Evolutionary conservation across 2,797 vertebrate species (phyloP).

Genomic region (Pipistrellus nathusii): DNA sequence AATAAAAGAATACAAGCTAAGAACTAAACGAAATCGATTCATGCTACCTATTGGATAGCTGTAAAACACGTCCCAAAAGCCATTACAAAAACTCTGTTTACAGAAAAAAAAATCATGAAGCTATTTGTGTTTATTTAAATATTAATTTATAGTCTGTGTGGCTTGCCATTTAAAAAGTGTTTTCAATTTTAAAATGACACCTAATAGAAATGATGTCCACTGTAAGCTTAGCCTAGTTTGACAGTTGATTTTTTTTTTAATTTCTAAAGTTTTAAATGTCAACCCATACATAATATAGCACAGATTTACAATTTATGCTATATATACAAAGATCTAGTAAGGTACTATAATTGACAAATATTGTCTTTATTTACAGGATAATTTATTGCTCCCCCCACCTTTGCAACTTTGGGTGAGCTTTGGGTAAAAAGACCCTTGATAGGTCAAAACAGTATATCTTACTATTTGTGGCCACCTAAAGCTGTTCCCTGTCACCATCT

Average conservation of each 20-base stretch:
- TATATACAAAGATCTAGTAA: not conserved
- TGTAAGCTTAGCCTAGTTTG: slow-evolving; percentile 48
- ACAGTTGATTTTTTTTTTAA: not conserved
- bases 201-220: slow-evolving; percentile 49
- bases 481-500: not conserved
- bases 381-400: not conserved
- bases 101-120: slow-evolving; percentile 40
- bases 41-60: slow-evolving; percentile 9
- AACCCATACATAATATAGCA: not conserved
- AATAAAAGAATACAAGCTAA: not conserved
- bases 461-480: not conserved
- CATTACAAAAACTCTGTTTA: not conserved
- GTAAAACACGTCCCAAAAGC: not conserved
- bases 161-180: slow-evolving; percentile 50
- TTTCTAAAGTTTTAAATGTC: slow-evolving; percentile 40
- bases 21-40: slow-evolving; percentile 33
- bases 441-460: not conserved
- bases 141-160: slow-evolving; percentile 47
- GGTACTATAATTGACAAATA: not conserved
- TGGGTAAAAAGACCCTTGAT: not conserved
- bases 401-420: slow-evolving; percentile 39
- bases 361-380: slow-evolving; percentile 15
- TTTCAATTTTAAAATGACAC: slow-evolving; percentile 55
- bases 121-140: not conserved
- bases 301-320: not conserved